These are phyloP conservation scores for Temnothorax rugatulus DNA, from an alignment of 2,888 invertebrate species.

Conservation along the genomic window DNA sequence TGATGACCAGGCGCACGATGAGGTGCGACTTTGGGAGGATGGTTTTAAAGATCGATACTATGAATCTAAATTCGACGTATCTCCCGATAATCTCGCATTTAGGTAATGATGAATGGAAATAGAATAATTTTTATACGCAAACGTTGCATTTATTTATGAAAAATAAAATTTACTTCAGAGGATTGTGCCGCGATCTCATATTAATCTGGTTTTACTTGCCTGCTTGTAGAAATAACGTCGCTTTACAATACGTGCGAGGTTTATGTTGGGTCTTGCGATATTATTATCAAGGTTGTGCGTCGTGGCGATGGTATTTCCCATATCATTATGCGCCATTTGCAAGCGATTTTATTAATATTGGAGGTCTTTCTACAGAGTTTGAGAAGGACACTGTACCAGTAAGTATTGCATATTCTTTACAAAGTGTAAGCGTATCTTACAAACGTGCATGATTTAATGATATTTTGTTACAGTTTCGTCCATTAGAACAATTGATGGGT, in stretches of 20 bases:
- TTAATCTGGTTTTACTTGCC: constrained; percentile 4
- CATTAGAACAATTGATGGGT: constrained; percentile 99
- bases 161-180: constrained; percentile 9
- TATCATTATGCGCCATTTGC: constrained; percentile 99
- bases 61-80: constrained; percentile 96
- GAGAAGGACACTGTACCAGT: constrained; percentile 96
- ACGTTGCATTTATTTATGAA: background rate
- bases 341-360: constrained; percentile 98
- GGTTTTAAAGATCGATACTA: constrained; percentile 99
- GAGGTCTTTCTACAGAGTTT: constrained; percentile 94
- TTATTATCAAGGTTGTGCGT: constrained; percentile 99
- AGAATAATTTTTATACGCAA: constrained; percentile 3
- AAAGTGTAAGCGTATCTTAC: background rate
- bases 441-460: background rate
- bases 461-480: constrained; percentile 91
- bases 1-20: constrained; percentile 94
- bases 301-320: constrained; percentile 99
- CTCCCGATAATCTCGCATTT: constrained; percentile 92
- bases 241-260: constrained; percentile 97
- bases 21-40: constrained; percentile 97
- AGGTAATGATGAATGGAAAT: constrained; percentile 87
- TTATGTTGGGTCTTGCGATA: constrained; percentile 99
- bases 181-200: background rate
- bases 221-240: constrained; percentile 89
- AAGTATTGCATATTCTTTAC: constrained; percentile 82